Evolutionary conservation across 2,797 vertebrate genomes (phyloP).

Genomic region (Dendrocincla tyrannina): DNA sequence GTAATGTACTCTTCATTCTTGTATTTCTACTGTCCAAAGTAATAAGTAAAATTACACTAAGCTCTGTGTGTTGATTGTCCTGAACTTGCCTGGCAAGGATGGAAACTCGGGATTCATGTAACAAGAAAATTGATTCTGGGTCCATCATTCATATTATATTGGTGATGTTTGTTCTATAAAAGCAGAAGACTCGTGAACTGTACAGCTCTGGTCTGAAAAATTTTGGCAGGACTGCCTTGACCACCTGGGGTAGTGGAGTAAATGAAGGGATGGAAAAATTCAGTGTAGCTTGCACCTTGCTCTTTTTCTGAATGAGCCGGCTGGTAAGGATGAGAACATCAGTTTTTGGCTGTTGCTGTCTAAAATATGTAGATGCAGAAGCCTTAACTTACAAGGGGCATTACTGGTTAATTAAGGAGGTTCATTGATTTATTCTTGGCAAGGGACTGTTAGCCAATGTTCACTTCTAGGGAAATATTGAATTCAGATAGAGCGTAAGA

Average conservation of each 20-base stretch:
- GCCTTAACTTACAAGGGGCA: not conserved
- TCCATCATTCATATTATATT: not conserved
- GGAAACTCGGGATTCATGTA: not conserved
- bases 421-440: slow-evolving; percentile 31
- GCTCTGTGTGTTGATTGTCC: not conserved
- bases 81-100: not conserved
- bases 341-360: not conserved
- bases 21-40: not conserved
- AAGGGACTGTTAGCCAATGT: not conserved
- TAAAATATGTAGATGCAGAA: not conserved
- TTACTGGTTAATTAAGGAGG: slow-evolving; percentile 44
- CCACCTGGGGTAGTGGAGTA: not conserved
- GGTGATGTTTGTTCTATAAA: not conserved
- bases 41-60: not conserved
- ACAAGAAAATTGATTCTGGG: not conserved
- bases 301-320: not conserved
- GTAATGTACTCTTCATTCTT: not conserved
- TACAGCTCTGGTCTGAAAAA: not conserved
- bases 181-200: not conserved
- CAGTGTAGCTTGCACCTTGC: not conserved
- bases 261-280: not conserved
- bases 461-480: slow-evolving; percentile 8
- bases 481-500: not conserved
- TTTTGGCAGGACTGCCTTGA: not conserved
- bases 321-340: not conserved